Evolutionary conservation across 1,140 invertebrate species (phyloP), one percentile per base, ranked within the genome.

Genomic region (Ostrea edulis): DNA sequence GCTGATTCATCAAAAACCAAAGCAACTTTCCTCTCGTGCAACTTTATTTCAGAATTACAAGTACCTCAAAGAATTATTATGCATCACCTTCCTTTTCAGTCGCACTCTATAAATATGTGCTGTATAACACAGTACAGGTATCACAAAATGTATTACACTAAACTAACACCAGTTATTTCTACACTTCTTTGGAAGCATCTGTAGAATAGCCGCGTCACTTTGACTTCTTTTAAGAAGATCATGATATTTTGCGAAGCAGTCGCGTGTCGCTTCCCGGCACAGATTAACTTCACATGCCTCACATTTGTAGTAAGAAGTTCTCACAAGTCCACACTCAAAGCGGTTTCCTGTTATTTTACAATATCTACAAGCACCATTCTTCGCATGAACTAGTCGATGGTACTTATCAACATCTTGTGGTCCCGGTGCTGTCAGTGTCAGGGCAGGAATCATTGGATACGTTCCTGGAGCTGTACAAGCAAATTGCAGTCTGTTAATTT

Each of bases 221-320:
- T 77, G 68, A 11, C 82, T 54, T 83, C 22, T 54, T 3, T 83
- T 25, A 82, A 82, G 53, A 17, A 83, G 17, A n/a, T 52, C 81
- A n/a, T 89, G 88, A 52, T 84, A 89, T 44, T 29, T 44, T 3
- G 52, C 55, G 35, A 87, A 89, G 44, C 88, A 89, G 51, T 89
- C 88, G 4, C 88, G 82, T 17, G 83, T 77, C 25, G 77, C 82
- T 35, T 83, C 82, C 35, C 88, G 52, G 58, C 88, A 89, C 11
- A 89, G 65, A 17, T 68, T 65, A 2, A 87, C 82, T 82, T 89
- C 62, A 53, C 88, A 89, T 11, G 83, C 51, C 25, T 85, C 82
- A 85, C 88, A 89, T 51, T 89, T 89, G 54, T 87, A 89, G 55
- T 89, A 89, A 12, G 88, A 62, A 65, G 84, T 87, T n/a, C 54